These are phyloP conservation scores for Saccopteryx bilineata DNA, from an alignment of 2,113 vertebrate genomes.

Conservation along the genomic window DNA sequence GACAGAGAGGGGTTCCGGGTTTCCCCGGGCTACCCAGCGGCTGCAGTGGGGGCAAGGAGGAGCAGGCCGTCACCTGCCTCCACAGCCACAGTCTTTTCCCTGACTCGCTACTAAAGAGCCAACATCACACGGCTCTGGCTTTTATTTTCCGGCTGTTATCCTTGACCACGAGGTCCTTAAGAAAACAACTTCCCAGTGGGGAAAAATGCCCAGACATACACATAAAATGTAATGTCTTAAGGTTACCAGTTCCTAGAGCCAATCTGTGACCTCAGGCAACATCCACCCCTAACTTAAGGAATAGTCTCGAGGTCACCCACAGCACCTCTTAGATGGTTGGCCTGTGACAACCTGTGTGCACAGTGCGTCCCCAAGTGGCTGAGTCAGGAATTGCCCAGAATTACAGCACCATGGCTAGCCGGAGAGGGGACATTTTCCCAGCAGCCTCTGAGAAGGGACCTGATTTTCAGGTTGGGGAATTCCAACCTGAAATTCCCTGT, in stretches of 20 bases:
- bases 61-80: background rate
- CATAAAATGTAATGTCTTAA: background rate
- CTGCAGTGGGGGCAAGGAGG: fast-evolving
- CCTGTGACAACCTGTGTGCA: background rate
- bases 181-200: background rate
- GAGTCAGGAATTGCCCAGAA: background rate
- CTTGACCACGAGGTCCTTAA: background rate
- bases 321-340: background rate
- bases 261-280: background rate
- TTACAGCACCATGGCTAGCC: fast-evolving
- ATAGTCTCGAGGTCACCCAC: fast-evolving
- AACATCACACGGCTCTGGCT: fast-evolving
- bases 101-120: no score
- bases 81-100: background rate
- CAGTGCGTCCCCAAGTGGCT: conserved; percentile 54
- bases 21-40: background rate
- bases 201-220: background rate
- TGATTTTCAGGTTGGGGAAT: no score
- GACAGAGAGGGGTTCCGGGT: background rate
- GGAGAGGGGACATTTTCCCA: background rate
- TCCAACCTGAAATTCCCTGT: no score
- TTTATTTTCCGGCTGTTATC: background rate
- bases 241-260: background rate
- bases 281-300: no score
- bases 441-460: fast-evolving